phyloP scores from a whole-genome alignment of 2,113 vertebrate genomes.

The Hydropotes inermis region DNA sequence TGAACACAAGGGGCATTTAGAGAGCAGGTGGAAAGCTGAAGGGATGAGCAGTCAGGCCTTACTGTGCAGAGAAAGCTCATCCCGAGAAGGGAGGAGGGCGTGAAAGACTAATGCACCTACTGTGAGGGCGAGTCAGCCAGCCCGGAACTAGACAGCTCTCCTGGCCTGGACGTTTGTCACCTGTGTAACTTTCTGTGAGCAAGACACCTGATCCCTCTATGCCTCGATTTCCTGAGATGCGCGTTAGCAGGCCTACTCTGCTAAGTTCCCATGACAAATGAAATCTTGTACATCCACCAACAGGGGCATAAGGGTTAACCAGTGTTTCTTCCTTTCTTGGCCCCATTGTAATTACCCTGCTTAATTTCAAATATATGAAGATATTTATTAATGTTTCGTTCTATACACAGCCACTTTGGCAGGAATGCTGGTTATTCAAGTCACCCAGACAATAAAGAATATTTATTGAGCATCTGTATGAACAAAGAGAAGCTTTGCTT shows the following conservation, averaged over 20 bases:
- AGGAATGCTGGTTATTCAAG: neutral
- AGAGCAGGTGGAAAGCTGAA: neutral
- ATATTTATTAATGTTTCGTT: neutral
- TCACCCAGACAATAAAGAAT: neutral
- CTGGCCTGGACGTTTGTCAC: neutral
- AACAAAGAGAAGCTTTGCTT: neutral
- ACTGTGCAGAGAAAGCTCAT: neutral
- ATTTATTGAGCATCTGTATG: neutral
- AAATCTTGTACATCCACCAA: neutral
- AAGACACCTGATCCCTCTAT: neutral
- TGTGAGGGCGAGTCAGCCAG: neutral
- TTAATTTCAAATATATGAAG: neutral
- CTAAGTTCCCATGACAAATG: neutral
- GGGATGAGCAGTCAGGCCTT: neutral
- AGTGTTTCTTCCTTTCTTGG: neutral
- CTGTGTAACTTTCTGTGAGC: neutral
- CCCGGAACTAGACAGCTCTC: fast-evolving
- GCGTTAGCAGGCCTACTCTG: neutral
- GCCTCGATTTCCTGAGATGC: neutral
- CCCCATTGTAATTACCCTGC: neutral
- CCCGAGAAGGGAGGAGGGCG: neutral
- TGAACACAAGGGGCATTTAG: neutral
- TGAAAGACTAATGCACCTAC: neutral
- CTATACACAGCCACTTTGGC: neutral
- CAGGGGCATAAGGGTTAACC: neutral